Base-by-base conservation (phyloP, 2,113 vertebrate species). In the Alexandromys fortis region DNA sequence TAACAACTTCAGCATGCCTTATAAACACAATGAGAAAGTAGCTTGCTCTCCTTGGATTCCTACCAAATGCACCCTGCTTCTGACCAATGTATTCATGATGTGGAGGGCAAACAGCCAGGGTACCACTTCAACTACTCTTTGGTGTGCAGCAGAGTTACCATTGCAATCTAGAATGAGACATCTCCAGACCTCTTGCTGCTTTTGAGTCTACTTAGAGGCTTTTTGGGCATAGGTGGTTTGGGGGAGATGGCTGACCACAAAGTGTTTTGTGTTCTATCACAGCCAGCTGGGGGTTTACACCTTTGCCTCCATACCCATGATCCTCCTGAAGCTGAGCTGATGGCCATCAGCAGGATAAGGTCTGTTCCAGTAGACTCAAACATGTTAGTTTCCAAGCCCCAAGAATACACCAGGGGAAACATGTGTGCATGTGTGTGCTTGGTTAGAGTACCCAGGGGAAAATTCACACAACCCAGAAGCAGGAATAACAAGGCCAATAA, bases 361-460 rank as follows among this genome's bases (percentile, higher is more conserved):
- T 14, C 73, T 11, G 4, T 22, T 49, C 45, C 6, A 55, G 35
- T 0, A 12, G 55, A 61, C 7, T 38, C 52, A 2, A 30, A 2
- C 16, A 10, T 35, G n/a, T 35, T 35, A 35, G 19, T 9, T 52
- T 61, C 68, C 52, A 58, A 0, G 1, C 24, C 14, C 35, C 10
- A 2, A 3, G 24, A 45, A 68, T 26, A 26, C 24, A 28, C 28
- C 26, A 24, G 1, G 17, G 16, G 22, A 47, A n/a, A 38, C 17
- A 72, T 0, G 1, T n/a, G 13, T 33, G 1, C 28, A 0, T 13
- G 9, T 38, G 3, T 42, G 1, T 33, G n/a, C 10, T 6, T 35
- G 7, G 4, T 7, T 13, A 30, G 10, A 21, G 35, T 0, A 5
- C 28, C 45, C 9, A 4, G 4, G 9, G 22, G 17, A 33, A 63